Conservation (phyloP, 2,797 vertebrate genomes). For the Alauda arvensis region DNA sequence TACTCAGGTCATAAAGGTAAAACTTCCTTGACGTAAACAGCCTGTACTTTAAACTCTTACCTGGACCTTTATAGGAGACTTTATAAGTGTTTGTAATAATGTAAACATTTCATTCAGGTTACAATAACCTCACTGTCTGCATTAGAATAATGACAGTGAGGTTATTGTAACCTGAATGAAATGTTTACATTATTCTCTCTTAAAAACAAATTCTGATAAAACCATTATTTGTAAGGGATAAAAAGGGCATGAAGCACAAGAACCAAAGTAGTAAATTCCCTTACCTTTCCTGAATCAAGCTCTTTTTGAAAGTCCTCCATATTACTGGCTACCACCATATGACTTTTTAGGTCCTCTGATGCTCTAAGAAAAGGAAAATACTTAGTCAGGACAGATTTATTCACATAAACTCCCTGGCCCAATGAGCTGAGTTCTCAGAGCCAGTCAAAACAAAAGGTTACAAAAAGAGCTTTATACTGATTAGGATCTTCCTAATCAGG, state of each 20-base stretch:
- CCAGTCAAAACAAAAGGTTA: neutral
- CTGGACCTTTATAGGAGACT: neutral
- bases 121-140: neutral
- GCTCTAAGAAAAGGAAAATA: conserved; percentile 74
- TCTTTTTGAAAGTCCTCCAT: conserved; percentile 93
- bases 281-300: conserved; percentile 90
- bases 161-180: conserved; percentile 18
- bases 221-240: neutral
- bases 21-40: conserved; percentile 32
- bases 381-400: neutral
- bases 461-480: neutral
- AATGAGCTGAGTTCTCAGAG: neutral
- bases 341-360: conserved; percentile 82
- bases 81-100: neutral
- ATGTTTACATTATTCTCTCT: neutral
- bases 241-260: neutral
- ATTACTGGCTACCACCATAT: conserved; percentile 87
- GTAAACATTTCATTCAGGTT: no score
- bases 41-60: conserved; percentile 32
- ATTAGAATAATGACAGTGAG: neutral
- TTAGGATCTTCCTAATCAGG: neutral
- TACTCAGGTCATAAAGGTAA: neutral
- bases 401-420: neutral
- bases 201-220: conserved; percentile 1
- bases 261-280: neutral